Conservation (phyloP, 2,888 invertebrate species). For the Cancer borealis region DNA sequence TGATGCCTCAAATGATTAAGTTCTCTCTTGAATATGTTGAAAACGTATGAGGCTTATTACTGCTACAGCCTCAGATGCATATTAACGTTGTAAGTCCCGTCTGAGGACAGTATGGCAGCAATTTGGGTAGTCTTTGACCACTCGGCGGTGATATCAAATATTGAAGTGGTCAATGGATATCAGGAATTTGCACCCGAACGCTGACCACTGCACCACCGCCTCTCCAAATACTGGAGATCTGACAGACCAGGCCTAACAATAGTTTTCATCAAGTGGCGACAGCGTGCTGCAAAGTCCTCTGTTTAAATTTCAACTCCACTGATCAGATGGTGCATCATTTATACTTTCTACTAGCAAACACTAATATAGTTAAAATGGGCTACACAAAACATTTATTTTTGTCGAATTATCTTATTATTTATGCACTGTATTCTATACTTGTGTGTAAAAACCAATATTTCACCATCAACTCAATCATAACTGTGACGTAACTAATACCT, state of each 20-base stretch:
- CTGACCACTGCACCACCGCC: background rate
- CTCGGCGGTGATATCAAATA: no score
- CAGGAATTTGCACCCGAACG: background rate
- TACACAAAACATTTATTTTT: background rate
- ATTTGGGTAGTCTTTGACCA: no score
- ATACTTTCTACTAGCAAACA: background rate
- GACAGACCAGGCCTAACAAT: background rate
- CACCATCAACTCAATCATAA: no score
- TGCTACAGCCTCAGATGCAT: no score
- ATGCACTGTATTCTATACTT: no score
- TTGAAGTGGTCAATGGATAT: background rate
- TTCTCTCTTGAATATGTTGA: no score
- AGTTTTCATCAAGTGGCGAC: background rate
- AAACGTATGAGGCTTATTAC: no score
- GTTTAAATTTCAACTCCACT: background rate
- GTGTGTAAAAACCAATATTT: background rate
- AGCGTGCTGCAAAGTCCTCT: background rate
- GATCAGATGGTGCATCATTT: background rate
- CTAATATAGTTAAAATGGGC: no score
- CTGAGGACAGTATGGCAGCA: no score
- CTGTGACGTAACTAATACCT: background rate
- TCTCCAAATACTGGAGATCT: background rate
- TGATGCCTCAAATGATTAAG: no score
- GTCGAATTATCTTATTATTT: background rate
- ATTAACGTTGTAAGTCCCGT: no score